Percentiles rank a stretch among this genome's conserved stretches.
phyloP scores from a whole-genome alignment of 1,140 invertebrate species.

The Megalonaias nervosa region DNA sequence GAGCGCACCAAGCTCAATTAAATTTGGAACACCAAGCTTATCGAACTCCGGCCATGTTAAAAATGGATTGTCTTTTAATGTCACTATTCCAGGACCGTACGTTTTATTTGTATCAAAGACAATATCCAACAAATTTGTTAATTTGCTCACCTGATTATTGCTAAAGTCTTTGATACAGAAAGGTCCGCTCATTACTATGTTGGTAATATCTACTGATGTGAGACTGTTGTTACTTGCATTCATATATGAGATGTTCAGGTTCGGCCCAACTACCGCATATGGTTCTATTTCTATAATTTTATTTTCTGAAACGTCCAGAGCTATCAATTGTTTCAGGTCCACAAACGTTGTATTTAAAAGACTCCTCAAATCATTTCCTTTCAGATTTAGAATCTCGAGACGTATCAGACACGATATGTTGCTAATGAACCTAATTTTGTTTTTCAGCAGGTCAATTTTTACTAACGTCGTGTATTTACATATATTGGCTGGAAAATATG shows the following conservation, averaged over 20 bases:
- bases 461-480: too few species aligned
- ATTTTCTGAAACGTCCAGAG: conserved; percentile 7
- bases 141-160: conserved; percentile 6
- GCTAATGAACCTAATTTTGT: too few species aligned
- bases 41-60: conserved; percentile 14
- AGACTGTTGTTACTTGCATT: conserved; percentile 21
- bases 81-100: conserved; percentile 26
- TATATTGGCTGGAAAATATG: too few species aligned
- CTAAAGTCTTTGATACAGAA: conserved; percentile 15
- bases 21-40: conserved; percentile 8
- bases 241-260: conserved; percentile 5
- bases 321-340: conserved; percentile 1
- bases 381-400: too few species aligned
- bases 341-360: conserved; percentile 18
- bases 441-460: too few species aligned
- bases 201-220: conserved; percentile 17
- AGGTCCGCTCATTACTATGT: conserved; percentile 1
- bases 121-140: conserved; percentile 3
- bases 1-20: conserved; percentile 16
- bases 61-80: conserved; percentile 9
- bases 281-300: conserved; percentile 18
- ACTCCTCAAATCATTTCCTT: too few species aligned
- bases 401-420: too few species aligned
- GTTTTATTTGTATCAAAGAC: conserved; percentile 3
- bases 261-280: neutral